Percentiles rank a stretch among this genome's conserved stretches.
These are phyloP conservation scores for Neomonachus schauinslandi DNA, from an alignment of 2,113 vertebrate species.

Conservation along the genomic window DNA sequence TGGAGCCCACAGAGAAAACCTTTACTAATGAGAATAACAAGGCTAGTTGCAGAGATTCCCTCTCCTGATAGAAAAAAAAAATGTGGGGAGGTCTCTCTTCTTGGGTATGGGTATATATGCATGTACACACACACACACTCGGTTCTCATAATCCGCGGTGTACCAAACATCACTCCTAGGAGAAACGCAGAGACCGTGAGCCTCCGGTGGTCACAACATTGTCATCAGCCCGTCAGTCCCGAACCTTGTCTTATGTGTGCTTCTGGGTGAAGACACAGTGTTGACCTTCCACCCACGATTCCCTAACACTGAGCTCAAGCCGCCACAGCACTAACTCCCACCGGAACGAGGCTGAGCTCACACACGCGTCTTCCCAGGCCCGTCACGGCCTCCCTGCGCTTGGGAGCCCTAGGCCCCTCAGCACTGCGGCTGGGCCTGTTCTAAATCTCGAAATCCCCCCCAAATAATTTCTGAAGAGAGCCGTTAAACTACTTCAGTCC, in stretches of 20 bases:
- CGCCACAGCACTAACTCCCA: accelerated
- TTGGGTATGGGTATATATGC: accelerated
- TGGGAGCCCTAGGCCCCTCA: accelerated
- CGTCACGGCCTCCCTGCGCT: accelerated
- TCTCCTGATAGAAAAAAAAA: background rate
- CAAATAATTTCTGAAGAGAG: background rate
- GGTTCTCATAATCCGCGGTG: accelerated
- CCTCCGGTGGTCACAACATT: accelerated
- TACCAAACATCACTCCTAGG: accelerated
- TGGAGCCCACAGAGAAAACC: background rate
- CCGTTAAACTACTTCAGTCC: accelerated
- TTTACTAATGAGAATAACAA: background rate
- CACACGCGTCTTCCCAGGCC: accelerated
- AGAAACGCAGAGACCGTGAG: background rate
- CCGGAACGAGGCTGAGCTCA: background rate
- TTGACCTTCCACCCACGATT: accelerated
- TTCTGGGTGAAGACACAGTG: background rate
- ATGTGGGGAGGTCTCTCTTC: no score
- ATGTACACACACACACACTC: accelerated
- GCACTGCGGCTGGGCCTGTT: accelerated
- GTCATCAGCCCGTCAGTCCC: accelerated
- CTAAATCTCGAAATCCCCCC: background rate
- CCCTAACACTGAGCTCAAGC: accelerated
- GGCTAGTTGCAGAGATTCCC: background rate
- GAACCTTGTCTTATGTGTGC: background rate